These are phyloP conservation scores for Engystomops pustulosus DNA, from an alignment of 2,113 vertebrate genomes.

Conservation along the genomic window DNA sequence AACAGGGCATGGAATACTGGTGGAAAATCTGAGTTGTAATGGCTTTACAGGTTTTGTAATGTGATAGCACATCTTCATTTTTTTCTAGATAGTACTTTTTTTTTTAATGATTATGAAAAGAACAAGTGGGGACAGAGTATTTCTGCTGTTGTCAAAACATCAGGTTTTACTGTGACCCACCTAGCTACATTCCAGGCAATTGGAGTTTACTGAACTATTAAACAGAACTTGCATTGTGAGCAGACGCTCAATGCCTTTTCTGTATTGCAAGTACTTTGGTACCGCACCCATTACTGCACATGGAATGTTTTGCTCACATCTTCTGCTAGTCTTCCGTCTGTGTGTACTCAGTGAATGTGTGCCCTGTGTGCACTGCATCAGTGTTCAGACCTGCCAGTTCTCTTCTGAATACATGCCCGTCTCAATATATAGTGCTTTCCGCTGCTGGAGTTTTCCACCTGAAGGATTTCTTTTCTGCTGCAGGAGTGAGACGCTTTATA, in stretches of 20 bases:
- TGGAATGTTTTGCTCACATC: slow-evolving; percentile 70
- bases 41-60: neutral
- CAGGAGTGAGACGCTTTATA: neutral
- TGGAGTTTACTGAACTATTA: slow-evolving; percentile 50
- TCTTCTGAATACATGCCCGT: neutral
- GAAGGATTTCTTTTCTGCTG: neutral
- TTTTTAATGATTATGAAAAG: neutral
- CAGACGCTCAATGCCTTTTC: slow-evolving; percentile 70
- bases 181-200: slow-evolving; percentile 53
- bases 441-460: neutral
- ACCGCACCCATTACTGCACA: slow-evolving; percentile 67
- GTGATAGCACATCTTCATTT: neutral
- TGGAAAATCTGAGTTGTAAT: neutral
- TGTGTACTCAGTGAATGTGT: slow-evolving; percentile 7
- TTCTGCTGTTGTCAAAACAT: slow-evolving; percentile 61
- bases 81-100: neutral
- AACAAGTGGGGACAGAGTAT: slow-evolving; percentile 34
- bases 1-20: neutral
- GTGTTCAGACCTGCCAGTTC: neutral
- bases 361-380: neutral
- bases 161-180: slow-evolving; percentile 53
- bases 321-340: slow-evolving; percentile 13
- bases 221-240: slow-evolving; percentile 49
- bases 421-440: neutral
- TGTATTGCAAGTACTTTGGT: slow-evolving; percentile 66